A percentile compares a stretch with the other conserved stretches of the same genome.
These are phyloP conservation scores for Cryptoleucopteryx plumbea DNA, from an alignment of 2,113 vertebrate species.

Conservation along the genomic window DNA sequence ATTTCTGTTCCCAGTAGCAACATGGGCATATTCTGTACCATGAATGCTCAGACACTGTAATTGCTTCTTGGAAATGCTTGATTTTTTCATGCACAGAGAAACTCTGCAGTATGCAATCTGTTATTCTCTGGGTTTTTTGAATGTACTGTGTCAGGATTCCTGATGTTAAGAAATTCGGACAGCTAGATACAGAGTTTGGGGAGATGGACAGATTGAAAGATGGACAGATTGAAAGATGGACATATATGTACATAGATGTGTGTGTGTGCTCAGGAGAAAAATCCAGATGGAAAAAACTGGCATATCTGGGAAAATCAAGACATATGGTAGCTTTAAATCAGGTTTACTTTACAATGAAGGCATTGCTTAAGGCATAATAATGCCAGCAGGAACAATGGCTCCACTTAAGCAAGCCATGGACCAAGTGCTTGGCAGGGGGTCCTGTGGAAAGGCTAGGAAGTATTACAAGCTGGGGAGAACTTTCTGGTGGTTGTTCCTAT, in stretches of 20 bases:
- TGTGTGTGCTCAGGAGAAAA: not conserved
- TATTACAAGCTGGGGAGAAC: not conserved
- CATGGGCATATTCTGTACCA: not conserved
- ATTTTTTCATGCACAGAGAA: not conserved
- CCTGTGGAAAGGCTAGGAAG: not conserved
- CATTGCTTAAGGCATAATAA: not conserved
- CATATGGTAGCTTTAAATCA: not conserved
- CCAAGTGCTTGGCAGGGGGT: not conserved
- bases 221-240: not conserved
- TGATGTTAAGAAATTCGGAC: not conserved
- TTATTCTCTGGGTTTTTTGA: not conserved
- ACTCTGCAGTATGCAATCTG: not conserved
- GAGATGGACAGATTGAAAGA: not conserved
- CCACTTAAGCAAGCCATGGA: not conserved
- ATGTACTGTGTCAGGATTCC: not conserved
- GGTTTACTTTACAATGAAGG: not conserved
- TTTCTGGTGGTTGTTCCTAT: not conserved
- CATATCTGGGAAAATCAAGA: not conserved
- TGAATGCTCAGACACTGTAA: not conserved
- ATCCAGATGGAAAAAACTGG: not conserved
- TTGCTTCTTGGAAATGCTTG: not conserved
- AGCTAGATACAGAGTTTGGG: not conserved
- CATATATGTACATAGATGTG: not conserved
- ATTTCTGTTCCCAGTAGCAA: conserved; percentile 17
- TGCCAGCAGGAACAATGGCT: not conserved